Evolutionary conservation across 2,113 vertebrate genomes (phyloP).

Genomic region (Paralichthys olivaceus): DNA sequence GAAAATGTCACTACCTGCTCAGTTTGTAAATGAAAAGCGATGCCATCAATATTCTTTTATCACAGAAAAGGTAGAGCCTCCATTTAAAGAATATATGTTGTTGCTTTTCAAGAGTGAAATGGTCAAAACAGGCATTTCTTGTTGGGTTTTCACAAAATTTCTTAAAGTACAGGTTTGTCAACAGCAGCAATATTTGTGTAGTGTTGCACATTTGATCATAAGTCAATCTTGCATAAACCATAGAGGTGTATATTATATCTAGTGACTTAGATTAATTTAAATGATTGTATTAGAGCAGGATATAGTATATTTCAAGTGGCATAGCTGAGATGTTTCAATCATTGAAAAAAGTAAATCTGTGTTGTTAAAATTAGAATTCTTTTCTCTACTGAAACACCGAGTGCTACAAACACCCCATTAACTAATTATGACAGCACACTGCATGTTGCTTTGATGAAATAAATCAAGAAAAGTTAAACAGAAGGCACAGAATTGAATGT

Average conservation of each 20-base stretch:
- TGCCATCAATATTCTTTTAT: too few relatives aligned
- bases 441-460: conserved; percentile 32
- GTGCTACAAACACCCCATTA: conserved; percentile 10
- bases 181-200: neutral
- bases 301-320: neutral
- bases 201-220: neutral
- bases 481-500: conserved; percentile 31
- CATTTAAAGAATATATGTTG: neutral
- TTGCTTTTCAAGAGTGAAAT: conserved; percentile 1
- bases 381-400: conserved; percentile 9
- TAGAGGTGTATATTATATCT: neutral
- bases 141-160: neutral
- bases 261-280: neutral
- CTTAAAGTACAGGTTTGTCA: neutral
- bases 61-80: conserved; percentile 10
- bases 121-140: neutral
- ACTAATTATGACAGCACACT: conserved; percentile 35
- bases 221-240: neutral
- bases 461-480: conserved; percentile 47
- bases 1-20: too few relatives aligned
- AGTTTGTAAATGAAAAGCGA: too few relatives aligned
- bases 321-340: too few relatives aligned
- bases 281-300: neutral
- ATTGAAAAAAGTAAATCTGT: neutral
- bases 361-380: neutral